Evolutionary conservation across 2,113 vertebrate species (phyloP).

Genomic region (Camelus dromedarius): DNA sequence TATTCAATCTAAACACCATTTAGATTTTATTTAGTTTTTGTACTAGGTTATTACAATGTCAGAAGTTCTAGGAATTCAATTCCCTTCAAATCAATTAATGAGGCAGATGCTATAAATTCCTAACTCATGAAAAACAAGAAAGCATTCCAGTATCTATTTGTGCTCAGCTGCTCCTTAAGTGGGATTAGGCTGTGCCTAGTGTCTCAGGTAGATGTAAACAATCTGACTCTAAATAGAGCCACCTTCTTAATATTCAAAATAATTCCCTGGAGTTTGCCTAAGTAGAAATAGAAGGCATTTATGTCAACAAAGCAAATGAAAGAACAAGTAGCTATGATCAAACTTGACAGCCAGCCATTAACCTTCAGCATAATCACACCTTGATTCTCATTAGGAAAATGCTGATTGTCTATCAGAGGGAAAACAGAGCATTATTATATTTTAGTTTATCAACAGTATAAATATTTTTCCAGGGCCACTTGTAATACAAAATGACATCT

Average conservation of each 20-base stretch:
- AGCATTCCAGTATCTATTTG: neutral
- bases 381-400: conserved; percentile 37
- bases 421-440: neutral
- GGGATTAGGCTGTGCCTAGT: neutral
- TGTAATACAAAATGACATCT: neutral
- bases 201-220: conserved; percentile 25
- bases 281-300: conserved; percentile 42
- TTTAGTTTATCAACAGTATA: conserved; percentile 8
- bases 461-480: neutral
- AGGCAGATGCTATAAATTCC: conserved; percentile 14
- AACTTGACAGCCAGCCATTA: conserved; percentile 7
- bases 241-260: conserved; percentile 46
- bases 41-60: neutral
- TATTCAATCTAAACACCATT: conserved; percentile 32
- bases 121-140: conserved; percentile 20
- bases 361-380: neutral
- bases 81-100: conserved; percentile 9
- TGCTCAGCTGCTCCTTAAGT: neutral
- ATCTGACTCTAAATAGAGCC: neutral
- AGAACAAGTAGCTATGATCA: conserved; percentile 19
- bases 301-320: conserved; percentile 39
- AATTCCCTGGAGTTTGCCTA: neutral
- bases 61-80: conserved; percentile 48
- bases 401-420: neutral
- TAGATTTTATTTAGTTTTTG: conserved; percentile 37